phyloP scores from a whole-genome alignment of 1,140 invertebrate species.

The Caenorhabditis inopinata region DNA sequence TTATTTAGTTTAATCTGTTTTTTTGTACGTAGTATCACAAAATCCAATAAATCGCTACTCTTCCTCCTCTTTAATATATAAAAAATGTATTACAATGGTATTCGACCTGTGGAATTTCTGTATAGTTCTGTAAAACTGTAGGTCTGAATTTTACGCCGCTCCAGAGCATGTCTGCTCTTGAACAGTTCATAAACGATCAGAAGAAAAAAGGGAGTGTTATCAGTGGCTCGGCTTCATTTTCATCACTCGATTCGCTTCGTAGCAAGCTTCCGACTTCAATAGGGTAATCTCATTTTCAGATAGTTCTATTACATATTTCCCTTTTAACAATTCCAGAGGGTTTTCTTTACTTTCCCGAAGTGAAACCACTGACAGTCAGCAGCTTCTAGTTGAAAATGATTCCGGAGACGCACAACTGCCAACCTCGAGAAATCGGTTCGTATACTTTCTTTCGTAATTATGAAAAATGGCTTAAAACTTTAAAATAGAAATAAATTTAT shows the following conservation, averaged over 20 bases:
- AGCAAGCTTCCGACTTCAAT: slow-evolving; percentile 36
- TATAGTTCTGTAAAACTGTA: no score
- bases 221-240: slow-evolving; percentile 45
- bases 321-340: slow-evolving; percentile 47
- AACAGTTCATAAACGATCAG: slow-evolving; percentile 65
- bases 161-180: slow-evolving; percentile 56
- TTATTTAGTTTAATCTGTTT: neutral
- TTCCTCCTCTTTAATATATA: neutral
- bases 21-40: slow-evolving; percentile 15
- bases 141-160: neutral
- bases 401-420: slow-evolving; percentile 57
- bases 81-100: no score
- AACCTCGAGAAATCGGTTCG: slow-evolving; percentile 54
- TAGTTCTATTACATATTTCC: slow-evolving; percentile 33
- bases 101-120: neutral
- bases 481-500: no score
- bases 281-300: neutral
- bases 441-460: neutral
- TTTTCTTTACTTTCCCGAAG: slow-evolving; percentile 56
- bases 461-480: no score
- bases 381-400: slow-evolving; percentile 48
- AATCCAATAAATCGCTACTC: neutral
- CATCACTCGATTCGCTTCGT: slow-evolving; percentile 19
- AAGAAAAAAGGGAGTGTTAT: slow-evolving; percentile 54
- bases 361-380: slow-evolving; percentile 56